Conservation (phyloP, 2,888 invertebrate species). For the Melolontha melolontha region DNA sequence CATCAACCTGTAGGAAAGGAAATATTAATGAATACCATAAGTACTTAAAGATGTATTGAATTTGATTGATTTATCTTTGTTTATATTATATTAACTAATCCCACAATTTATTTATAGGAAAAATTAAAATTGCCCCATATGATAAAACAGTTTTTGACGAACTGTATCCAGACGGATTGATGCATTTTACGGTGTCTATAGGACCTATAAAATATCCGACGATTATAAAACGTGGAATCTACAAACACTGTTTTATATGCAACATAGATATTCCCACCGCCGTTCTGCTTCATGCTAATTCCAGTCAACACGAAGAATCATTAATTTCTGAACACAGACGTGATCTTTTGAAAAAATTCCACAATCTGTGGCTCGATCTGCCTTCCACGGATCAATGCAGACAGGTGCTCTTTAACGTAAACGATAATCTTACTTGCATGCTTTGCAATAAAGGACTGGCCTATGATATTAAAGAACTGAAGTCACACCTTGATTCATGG, state of each 20-base stretch:
- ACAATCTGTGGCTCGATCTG: constrained; percentile 22
- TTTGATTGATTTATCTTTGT: no score
- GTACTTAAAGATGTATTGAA: no score
- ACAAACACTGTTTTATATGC: constrained; percentile 34
- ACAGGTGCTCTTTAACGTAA: constrained; percentile 20
- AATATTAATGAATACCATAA: no score
- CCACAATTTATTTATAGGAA: background rate
- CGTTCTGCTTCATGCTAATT: constrained; percentile 28
- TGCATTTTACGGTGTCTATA: constrained; percentile 14
- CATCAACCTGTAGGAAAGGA: no score
- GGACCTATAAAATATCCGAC: constrained; percentile 26
- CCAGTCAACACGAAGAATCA: constrained; percentile 2
- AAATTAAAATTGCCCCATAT: constrained; percentile 9
- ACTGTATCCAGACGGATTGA: constrained; percentile 25
- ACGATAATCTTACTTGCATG: constrained; percentile 17
- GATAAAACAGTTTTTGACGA: constrained; percentile 19
- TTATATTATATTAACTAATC: background rate
- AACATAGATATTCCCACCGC: constrained; percentile 2
- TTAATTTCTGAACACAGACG: background rate
- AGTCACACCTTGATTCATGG: constrained; percentile 19
- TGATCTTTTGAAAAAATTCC: constrained; percentile 19
- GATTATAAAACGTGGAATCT: constrained; percentile 22
- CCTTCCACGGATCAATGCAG: constrained; percentile 26
- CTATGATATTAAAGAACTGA: constrained; percentile 16
- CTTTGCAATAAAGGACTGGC: constrained; percentile 12